phyloP scores from a whole-genome alignment of 2,888 invertebrate genomes.

The Polydrusus tereticollis region DNA sequence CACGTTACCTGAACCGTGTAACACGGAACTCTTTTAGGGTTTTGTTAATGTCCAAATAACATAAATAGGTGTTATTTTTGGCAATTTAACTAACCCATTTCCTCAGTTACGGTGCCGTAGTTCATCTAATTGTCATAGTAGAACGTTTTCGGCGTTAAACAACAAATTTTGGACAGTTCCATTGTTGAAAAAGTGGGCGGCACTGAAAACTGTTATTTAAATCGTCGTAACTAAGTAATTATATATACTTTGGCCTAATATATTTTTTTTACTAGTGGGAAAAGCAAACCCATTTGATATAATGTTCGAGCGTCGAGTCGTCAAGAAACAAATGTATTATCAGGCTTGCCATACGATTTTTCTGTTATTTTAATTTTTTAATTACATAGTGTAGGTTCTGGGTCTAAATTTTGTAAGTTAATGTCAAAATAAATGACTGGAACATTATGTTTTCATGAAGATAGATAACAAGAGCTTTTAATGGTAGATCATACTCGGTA shows the following conservation, averaged over 20 bases:
- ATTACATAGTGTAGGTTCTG: too few species aligned
- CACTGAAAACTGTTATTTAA: conserved; percentile 7
- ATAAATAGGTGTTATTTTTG: conserved; percentile 48
- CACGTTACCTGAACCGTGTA: conserved; percentile 7
- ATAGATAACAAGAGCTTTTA: too few species aligned
- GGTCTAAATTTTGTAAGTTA: too few species aligned
- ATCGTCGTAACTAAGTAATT: conserved; percentile 10
- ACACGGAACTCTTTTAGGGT: background rate
- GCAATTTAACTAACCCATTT: conserved; percentile 45
- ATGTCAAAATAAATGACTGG: too few species aligned
- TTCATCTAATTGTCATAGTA: conserved; percentile 36
- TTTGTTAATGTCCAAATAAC: conserved; percentile 45
- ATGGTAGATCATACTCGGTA: too few species aligned
- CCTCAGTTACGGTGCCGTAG: conserved; percentile 38
- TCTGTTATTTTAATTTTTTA: too few species aligned
- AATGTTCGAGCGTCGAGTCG: too few species aligned
- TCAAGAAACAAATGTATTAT: too few species aligned
- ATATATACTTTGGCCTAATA: background rate
- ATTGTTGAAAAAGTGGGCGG: conserved; percentile 19
- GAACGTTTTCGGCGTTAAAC: conserved; percentile 37
- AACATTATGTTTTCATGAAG: too few species aligned
- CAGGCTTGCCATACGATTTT: too few species aligned
- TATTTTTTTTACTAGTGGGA: background rate
- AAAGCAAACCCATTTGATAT: background rate
- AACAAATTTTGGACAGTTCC: conserved; percentile 32